Evolutionary conservation across 2,797 vertebrate species (phyloP).

Genomic region (Bufotes viridis): DNA sequence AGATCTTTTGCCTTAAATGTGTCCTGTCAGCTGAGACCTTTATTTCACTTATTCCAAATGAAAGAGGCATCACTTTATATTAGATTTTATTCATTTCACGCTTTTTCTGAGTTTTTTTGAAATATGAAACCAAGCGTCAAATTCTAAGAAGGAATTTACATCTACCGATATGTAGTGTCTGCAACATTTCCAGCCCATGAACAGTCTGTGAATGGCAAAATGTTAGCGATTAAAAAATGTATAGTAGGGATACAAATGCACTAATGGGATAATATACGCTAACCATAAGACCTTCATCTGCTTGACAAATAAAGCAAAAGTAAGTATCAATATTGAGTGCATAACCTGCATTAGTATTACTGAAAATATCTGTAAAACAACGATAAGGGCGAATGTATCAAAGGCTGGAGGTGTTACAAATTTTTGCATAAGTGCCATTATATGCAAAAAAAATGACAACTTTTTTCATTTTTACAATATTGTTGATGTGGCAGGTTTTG

Average conservation of each 20-base stretch:
- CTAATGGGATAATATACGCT: conserved; percentile 57
- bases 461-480: no score
- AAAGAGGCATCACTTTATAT: conserved; percentile 70
- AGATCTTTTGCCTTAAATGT: conserved; percentile 55
- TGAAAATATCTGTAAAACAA: no score
- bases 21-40: conserved; percentile 54
- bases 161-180: conserved; percentile 34
- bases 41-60: conserved; percentile 64
- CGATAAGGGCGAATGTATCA: no score
- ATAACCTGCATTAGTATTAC: background rate
- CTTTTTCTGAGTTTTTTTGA: conserved; percentile 67
- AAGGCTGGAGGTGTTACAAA: no score
- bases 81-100: conserved; percentile 67
- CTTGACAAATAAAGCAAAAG: background rate
- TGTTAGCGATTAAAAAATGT: conserved; percentile 21
- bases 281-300: background rate
- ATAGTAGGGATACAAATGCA: conserved; percentile 14
- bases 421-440: no score
- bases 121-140: conserved; percentile 66
- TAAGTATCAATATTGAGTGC: background rate
- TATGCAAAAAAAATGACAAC: no score
- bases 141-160: conserved; percentile 64
- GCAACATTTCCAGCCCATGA: conserved; percentile 36
- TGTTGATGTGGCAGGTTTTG: no score
- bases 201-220: conserved; percentile 14